A percentile compares a stretch with the other conserved stretches of the same genome.
Conservation (phyloP, 2,888 invertebrate species). For the Cataglyphis albicans region DNA sequence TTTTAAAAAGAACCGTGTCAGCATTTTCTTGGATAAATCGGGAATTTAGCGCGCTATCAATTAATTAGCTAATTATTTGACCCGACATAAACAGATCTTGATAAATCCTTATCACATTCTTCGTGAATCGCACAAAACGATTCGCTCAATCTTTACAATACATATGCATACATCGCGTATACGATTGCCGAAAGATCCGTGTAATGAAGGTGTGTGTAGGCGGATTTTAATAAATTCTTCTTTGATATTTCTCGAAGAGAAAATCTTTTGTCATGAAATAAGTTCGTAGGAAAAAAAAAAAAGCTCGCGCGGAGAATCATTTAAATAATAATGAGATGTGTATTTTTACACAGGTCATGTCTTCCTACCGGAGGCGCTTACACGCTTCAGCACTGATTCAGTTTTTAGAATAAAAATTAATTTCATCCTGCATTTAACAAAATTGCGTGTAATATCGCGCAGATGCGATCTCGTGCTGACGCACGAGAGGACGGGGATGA, state of each 20-base stretch:
- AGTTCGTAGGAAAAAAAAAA: neutral
- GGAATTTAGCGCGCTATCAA: neutral
- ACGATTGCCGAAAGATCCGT: neutral
- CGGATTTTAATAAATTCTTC: neutral
- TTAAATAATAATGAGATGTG: conserved; percentile 61
- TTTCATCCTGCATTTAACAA: conserved; percentile 54
- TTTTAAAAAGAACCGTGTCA: neutral
- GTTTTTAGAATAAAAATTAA: conserved; percentile 66
- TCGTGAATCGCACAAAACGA: neutral
- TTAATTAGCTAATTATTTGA: neutral
- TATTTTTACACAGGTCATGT: conserved; percentile 44
- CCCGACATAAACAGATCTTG: conserved; percentile 1
- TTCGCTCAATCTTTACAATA: neutral
- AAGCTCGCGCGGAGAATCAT: conserved; percentile 36
- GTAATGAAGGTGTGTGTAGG: neutral
- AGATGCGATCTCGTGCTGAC: conserved; percentile 58
- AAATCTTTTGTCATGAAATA: neutral
- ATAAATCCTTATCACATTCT: neutral
- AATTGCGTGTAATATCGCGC: conserved; percentile 14
- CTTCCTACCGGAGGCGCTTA: conserved; percentile 57
- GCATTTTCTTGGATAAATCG: neutral
- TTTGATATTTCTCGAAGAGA: neutral
- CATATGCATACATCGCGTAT: neutral
- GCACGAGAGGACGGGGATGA: conserved; percentile 57
- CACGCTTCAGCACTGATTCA: conserved; percentile 42